Evolutionary conservation across 2,113 vertebrate species (phyloP).

Genomic region (Oxyura jamaicensis): DNA sequence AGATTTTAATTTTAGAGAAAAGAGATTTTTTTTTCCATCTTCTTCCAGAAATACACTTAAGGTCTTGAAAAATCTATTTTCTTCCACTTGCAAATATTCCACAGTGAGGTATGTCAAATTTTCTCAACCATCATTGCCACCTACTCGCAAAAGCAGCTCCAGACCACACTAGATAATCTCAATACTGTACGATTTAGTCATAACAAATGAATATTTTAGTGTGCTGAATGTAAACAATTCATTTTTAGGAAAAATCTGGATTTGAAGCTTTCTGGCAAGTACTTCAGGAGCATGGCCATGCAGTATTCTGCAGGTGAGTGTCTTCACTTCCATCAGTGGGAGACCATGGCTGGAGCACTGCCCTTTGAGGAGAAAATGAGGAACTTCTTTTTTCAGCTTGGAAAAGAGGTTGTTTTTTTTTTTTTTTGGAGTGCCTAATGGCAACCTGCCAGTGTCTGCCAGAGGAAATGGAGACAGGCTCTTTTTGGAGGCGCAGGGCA

Average conservation of each 20-base stretch:
- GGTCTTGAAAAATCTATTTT: background rate
- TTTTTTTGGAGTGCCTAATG: background rate
- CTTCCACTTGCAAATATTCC: background rate
- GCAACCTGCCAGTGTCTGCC: background rate
- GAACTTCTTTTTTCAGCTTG: background rate
- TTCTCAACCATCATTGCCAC: background rate
- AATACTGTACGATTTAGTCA: background rate
- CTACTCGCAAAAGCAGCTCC: background rate
- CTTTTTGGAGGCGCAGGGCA: background rate
- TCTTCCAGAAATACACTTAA: background rate
- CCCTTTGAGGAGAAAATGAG: background rate
- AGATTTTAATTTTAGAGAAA: background rate
- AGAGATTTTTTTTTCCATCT: background rate
- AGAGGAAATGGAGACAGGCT: background rate
- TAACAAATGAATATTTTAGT: background rate
- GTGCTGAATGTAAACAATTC: background rate
- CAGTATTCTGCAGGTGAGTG: background rate
- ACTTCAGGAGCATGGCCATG: background rate
- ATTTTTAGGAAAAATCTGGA: background rate
- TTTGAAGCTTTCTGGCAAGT: background rate
- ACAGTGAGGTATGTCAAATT: background rate
- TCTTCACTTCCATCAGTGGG: background rate
- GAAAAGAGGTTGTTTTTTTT: background rate
- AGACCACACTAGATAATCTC: background rate
- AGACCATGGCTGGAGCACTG: background rate